phyloP scores from a whole-genome alignment of 2,888 invertebrate species.

The Eugnorisma glareosa region DNA sequence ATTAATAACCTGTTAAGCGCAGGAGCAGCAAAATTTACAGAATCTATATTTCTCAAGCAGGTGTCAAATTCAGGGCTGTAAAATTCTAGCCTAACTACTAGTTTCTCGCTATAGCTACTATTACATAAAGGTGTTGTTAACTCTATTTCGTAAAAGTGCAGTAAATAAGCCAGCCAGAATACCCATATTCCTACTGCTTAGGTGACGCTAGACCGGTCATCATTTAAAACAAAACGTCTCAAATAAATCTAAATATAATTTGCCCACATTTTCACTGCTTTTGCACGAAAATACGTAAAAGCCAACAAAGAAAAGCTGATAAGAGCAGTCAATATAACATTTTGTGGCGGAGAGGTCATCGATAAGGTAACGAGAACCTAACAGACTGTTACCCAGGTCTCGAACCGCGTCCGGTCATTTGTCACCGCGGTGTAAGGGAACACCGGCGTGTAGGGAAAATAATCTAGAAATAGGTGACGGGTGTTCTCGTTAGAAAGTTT shows the following conservation, averaged over 20 bases:
- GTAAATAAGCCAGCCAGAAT: no score
- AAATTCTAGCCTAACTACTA: background rate
- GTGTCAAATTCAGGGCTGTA: background rate
- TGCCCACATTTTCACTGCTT: background rate
- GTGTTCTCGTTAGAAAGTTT: background rate
- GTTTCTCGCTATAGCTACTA: no score
- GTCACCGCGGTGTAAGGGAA: constrained; percentile 34
- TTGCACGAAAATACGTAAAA: constrained; percentile 13
- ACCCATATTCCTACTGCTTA: no score
- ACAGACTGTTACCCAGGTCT: constrained; percentile 46
- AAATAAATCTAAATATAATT: background rate
- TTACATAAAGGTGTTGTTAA: no score
- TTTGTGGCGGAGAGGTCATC: constrained; percentile 35
- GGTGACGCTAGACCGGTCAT: no score
- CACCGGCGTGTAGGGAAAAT: constrained; percentile 1
- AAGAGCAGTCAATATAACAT: constrained; percentile 32
- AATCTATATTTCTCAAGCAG: background rate
- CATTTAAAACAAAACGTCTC: background rate
- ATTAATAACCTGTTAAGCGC: background rate
- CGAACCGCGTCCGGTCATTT: constrained; percentile 47
- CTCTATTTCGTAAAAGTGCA: no score
- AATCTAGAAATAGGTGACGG: constrained; percentile 10
- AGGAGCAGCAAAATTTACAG: background rate
- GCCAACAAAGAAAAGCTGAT: constrained; percentile 28
- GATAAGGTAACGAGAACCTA: constrained; percentile 51